A percentile compares a stretch with the other conserved stretches of the same genome.
Conservation (phyloP, 2,797 vertebrate species). For the Pseudotriccus pelzelni region DNA sequence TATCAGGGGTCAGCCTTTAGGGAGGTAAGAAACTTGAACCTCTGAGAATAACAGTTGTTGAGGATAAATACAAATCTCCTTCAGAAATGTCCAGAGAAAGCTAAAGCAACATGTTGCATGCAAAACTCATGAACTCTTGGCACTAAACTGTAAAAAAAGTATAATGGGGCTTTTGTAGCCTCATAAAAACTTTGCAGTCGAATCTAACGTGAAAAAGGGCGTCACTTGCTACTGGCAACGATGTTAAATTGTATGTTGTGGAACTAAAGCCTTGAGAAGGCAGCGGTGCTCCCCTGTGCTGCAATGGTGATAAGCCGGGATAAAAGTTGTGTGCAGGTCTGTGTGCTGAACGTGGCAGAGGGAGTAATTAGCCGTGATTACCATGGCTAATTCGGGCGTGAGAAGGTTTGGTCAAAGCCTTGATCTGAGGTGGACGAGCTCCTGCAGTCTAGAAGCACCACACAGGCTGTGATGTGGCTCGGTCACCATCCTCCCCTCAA, state of each 20-base stretch:
- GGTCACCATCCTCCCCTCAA: neutral
- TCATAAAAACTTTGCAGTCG: neutral
- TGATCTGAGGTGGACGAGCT: fast-evolving
- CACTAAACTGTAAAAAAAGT: neutral
- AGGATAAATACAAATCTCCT: neutral
- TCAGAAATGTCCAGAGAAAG: neutral
- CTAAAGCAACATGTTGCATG: neutral
- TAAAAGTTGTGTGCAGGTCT: neutral
- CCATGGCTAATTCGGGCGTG: neutral
- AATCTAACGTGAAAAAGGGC: neutral
- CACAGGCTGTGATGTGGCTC: neutral
- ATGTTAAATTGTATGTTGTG: neutral
- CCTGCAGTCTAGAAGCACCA: neutral
- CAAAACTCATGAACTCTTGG: neutral
- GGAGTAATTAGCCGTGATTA: neutral
- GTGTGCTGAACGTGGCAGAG: neutral
- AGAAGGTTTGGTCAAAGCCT: neutral
- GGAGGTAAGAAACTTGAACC: neutral
- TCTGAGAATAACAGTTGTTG: neutral
- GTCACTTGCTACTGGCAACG: neutral
- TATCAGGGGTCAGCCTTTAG: neutral
- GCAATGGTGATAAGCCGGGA: neutral
- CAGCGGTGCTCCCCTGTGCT: neutral
- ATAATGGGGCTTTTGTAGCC: neutral
- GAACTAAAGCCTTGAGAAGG: neutral